Evolutionary conservation across 2,113 vertebrate genomes (phyloP), one percentile per base, ranked within the genome.

Genomic region (Psettodes erumei): DNA sequence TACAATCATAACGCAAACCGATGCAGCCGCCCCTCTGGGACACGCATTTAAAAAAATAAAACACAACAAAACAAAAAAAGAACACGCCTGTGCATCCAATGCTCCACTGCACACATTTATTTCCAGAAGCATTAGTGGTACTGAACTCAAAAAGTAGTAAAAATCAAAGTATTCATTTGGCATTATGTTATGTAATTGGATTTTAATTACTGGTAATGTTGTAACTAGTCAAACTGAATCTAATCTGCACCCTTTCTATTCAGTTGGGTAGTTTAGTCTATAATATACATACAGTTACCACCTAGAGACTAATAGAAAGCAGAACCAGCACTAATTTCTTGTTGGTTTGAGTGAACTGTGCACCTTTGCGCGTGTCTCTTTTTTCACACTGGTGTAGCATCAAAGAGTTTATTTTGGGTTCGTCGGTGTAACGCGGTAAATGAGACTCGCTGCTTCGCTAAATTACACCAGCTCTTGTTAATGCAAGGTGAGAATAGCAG

Each of bases 361-460:
- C 71, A 64, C 60, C 79, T 62, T 58, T n/a, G n/a, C n/a, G 42
- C 63, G 64, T 53, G 51, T 75, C 37, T 61, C 11, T 68, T 55
- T 75, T 66, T 55, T 59, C 8, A 28, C 3, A 3, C 32, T 4
- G 15, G 45, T 38, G 71, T 54, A 56, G 55, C 68, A 83, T 85
- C 77, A 85, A 84, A 86, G 67, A 67, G 80, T 82, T 72, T 77
- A 63, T 88, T 88, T 73, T 79, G 40, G 33, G 48, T 84, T 75
- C 38, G 48, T 71, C 30, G 27, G 9, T 18, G 64, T 33, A 56
- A 68, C 55, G 40, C 53, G n/a, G 35, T 28, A 33, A 16, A 47
- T 23, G 18, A 66, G 58, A 33, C 23, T 51, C 8, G 12, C 37
- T 51, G 59, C 47, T 45, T 62, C 23, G 48, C 8, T 18, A 8